Percentiles rank a stretch among this genome's conserved stretches.
phyloP scores from a whole-genome alignment of 1,140 invertebrate genomes.

The Lysiphlebus fabarum region DNA sequence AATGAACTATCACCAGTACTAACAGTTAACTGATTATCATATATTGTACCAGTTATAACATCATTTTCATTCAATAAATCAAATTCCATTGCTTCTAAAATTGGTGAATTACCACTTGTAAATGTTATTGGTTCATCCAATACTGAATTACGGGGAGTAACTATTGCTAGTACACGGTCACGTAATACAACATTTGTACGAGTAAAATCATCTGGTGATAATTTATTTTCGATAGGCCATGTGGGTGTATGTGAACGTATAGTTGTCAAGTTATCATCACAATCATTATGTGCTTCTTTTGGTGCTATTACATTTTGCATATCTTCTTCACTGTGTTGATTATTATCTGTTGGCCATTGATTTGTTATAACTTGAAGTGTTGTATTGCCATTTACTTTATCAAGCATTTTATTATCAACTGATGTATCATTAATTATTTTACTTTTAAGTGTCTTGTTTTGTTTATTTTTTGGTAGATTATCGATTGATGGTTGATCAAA shows the following conservation, averaged over 20 bases:
- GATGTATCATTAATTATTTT: too few relatives aligned
- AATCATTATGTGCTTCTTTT: too few relatives aligned
- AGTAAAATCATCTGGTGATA: constrained; percentile 10
- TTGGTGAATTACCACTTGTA: constrained; percentile 9
- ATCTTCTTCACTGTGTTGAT: too few relatives aligned
- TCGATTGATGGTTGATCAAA: too few relatives aligned
- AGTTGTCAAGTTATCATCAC: too few relatives aligned
- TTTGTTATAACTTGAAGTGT: too few relatives aligned
- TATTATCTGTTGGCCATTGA: too few relatives aligned
- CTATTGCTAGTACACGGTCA: constrained; percentile 13
- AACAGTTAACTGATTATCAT: constrained; percentile 17
- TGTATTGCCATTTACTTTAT: too few relatives aligned
- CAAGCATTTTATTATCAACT: too few relatives aligned
- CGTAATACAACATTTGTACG: constrained; percentile 14
- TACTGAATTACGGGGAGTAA: constrained; percentile 12
- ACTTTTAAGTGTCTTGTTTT: too few relatives aligned
- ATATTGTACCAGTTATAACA: constrained; percentile 17
- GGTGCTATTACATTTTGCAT: too few relatives aligned
- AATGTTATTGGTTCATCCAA: constrained; percentile 22
- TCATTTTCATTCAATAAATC: constrained; percentile 12
- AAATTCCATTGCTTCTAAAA: constrained; percentile 8
- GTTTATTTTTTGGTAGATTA: too few relatives aligned
- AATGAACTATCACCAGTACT: constrained; percentile 5
- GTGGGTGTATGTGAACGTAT: neutral
- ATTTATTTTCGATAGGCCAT: neutral